Percentiles rank a stretch among this genome's conserved stretches.
Conservation (phyloP, 2,797 vertebrate species). For the Potorous gilbertii region DNA sequence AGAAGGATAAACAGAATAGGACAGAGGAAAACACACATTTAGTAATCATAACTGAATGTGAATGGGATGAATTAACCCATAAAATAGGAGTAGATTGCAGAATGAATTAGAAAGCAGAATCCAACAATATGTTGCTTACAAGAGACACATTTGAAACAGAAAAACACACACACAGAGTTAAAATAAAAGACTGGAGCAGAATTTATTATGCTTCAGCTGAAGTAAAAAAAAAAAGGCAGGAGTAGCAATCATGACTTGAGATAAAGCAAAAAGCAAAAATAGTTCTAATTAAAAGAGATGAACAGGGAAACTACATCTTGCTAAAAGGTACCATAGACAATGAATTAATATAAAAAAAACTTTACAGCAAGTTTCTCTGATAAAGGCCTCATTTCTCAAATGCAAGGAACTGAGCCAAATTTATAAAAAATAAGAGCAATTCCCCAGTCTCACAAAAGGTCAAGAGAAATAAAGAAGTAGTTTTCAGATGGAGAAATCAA, state of each 20-base stretch:
- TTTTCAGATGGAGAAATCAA: not conserved
- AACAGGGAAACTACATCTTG: not conserved
- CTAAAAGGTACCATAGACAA: not conserved
- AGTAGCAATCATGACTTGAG: not conserved
- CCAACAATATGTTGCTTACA: not conserved
- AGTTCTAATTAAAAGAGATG: not conserved
- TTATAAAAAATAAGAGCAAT: not conserved
- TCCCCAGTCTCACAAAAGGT: not conserved
- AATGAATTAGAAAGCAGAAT: not conserved
- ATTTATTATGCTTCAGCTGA: not conserved
- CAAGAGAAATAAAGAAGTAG: not conserved
- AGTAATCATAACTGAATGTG: not conserved
- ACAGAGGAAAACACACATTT: not conserved
- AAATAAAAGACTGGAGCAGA: not conserved
- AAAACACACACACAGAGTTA: not conserved
- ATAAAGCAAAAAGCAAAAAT: not conserved
- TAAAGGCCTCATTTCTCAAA: not conserved
- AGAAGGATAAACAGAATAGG: not conserved
- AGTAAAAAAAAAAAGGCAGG: not conserved
- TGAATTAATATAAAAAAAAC: not conserved
- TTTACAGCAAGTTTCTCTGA: not conserved
- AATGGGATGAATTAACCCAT: not conserved
- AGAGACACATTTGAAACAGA: not conserved
- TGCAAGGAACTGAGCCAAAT: not conserved
- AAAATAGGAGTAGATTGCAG: not conserved